A percentile compares a stretch with the other conserved stretches of the same genome.
phyloP scores from a whole-genome alignment of 2,888 invertebrate genomes.

The Ditylenchus weischeri region DNA sequence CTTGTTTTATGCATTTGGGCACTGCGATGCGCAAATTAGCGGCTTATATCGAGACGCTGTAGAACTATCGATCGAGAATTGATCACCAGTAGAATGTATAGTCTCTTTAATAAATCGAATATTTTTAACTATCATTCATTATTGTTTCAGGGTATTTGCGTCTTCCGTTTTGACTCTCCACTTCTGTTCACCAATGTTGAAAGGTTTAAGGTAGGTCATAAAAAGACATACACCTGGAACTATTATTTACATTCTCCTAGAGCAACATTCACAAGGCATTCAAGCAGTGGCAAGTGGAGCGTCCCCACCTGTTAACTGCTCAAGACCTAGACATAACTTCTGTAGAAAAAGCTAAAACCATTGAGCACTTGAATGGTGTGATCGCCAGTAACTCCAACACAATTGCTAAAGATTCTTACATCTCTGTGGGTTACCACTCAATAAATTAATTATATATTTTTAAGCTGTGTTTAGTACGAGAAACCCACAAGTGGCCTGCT shows the following conservation, averaged over 20 bases:
- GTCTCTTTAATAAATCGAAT: too few relatives aligned
- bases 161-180: slow-evolving; percentile 63
- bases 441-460: background rate
- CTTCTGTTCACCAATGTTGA: slow-evolving; percentile 63
- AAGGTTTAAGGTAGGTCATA: slow-evolving; percentile 56
- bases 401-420: background rate
- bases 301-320: slow-evolving; percentile 14
- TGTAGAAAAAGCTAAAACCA: background rate
- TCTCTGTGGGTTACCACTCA: background rate
- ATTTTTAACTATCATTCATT: too few relatives aligned
- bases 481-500: slow-evolving; percentile 19
- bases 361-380: slow-evolving; percentile 14
- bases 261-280: slow-evolving; percentile 26
- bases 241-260: slow-evolving; percentile 4
- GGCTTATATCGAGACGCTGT: too few relatives aligned
- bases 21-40: too few relatives aligned
- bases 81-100: too few relatives aligned
- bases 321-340: slow-evolving; percentile 11
- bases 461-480: slow-evolving; percentile 10
- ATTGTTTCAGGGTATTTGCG: slow-evolving; percentile 60
- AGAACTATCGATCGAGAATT: too few relatives aligned
- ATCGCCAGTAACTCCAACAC: slow-evolving; percentile 1
- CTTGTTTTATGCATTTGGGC: too few relatives aligned
- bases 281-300: slow-evolving; percentile 20
- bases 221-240: too few relatives aligned